These are phyloP conservation scores for Tadarida brasiliensis DNA, from an alignment of 2,797 vertebrate species.

Conservation along the genomic window DNA sequence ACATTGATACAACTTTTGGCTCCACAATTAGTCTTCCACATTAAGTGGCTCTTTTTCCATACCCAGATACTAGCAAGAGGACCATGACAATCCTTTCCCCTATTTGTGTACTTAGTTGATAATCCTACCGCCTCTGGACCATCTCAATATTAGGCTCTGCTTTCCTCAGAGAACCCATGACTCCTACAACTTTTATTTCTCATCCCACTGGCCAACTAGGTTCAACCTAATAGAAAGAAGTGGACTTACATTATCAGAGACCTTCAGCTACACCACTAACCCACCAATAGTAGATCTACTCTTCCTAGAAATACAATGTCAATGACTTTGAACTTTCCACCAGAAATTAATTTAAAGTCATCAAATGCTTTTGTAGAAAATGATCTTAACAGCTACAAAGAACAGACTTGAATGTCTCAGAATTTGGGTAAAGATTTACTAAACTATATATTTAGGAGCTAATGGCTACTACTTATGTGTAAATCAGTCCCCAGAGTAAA, in stretches of 20 bases:
- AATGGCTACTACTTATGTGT: background rate
- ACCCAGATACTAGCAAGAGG: background rate
- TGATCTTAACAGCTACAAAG: background rate
- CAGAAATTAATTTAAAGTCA: slow-evolving; percentile 36
- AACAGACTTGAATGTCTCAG: background rate
- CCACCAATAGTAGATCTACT: background rate
- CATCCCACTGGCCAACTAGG: background rate
- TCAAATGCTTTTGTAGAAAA: slow-evolving; percentile 38
- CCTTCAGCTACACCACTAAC: background rate
- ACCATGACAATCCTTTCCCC: background rate
- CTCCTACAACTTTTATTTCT: slow-evolving; percentile 8
- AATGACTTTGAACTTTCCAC: background rate
- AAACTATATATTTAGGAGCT: background rate
- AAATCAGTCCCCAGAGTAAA: background rate
- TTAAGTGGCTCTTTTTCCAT: background rate
- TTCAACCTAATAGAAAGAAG: background rate
- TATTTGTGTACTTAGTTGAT: background rate
- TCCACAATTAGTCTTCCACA: background rate
- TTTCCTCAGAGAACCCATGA: background rate
- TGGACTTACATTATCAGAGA: background rate
- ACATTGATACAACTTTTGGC: background rate
- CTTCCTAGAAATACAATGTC: background rate
- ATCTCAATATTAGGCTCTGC: background rate
- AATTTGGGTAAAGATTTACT: background rate
- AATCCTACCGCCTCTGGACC: background rate